Evolutionary conservation across 2,113 vertebrate species (phyloP).

Genomic region (Hemibagrus wyckioides): DNA sequence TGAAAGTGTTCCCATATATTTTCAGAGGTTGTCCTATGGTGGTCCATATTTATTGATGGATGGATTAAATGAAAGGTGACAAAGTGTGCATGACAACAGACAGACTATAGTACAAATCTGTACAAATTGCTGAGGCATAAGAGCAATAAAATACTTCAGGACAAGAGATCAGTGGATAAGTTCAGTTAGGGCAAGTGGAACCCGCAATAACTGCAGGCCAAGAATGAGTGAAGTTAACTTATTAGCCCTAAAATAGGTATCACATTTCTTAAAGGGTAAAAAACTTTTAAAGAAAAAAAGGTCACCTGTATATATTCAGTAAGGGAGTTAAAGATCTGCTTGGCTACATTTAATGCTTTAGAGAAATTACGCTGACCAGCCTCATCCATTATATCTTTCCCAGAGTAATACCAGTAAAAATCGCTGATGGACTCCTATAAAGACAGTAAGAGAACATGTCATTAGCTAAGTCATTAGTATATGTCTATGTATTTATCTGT

Average conservation of each 20-base stretch:
- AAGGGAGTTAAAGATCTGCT: conserved; percentile 98
- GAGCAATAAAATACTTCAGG: not conserved
- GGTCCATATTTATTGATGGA: not conserved
- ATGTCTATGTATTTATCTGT: not conserved
- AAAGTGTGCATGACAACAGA: not conserved
- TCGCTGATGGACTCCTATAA: conserved; percentile 96
- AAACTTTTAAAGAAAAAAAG: not conserved
- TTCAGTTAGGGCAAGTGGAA: not conserved
- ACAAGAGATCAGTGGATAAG: not conserved
- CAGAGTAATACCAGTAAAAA: conserved; percentile 99
- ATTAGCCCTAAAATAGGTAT: too few species aligned
- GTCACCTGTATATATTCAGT: conserved; percentile 98
- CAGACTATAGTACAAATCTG: not conserved
- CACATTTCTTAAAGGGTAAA: not conserved
- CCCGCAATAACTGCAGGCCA: not conserved
- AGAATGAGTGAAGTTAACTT: too few species aligned
- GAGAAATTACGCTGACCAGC: conserved; percentile 97
- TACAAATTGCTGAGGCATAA: not conserved
- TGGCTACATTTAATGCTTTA: conserved; percentile 92
- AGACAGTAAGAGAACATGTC: conserved; percentile 17
- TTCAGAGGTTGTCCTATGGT: not conserved
- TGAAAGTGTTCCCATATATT: not conserved
- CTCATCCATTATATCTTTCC: conserved; percentile 94
- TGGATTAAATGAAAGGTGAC: not conserved
- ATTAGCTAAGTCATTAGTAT: not conserved